Evolutionary conservation across 1,140 invertebrate genomes (phyloP).

Genomic region (Trachymyrmex cornetzi): DNA sequence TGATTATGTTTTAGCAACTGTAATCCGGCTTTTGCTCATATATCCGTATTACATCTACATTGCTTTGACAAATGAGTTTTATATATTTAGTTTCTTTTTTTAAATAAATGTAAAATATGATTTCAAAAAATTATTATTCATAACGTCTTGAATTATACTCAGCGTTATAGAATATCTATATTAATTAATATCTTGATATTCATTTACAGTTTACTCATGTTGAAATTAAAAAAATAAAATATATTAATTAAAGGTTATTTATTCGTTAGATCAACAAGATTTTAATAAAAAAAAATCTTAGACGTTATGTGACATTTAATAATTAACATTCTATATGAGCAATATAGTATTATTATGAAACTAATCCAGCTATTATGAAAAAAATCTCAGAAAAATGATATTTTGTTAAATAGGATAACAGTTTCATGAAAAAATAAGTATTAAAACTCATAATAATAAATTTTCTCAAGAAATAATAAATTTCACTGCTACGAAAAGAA

Average conservation of each 20-base stretch:
- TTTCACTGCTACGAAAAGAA: background rate
- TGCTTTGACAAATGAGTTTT: too few species aligned
- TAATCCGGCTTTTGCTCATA: too few species aligned
- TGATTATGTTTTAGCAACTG: too few species aligned
- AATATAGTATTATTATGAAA: background rate
- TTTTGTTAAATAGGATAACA: background rate
- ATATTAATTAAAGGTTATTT: background rate
- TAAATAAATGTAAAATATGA: too few species aligned
- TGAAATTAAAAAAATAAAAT: background rate
- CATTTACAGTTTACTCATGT: background rate
- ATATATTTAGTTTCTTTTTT: too few species aligned
- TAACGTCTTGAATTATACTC: too few species aligned
- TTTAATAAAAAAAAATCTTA: background rate
- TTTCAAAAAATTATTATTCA: too few species aligned
- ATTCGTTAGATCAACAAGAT: background rate
- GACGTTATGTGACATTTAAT: background rate
- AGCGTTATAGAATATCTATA: background rate
- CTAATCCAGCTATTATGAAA: background rate
- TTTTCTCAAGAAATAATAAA: background rate
- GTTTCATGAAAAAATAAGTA: background rate
- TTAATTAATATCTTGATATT: background rate
- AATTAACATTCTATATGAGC: background rate
- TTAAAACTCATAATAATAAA: background rate
- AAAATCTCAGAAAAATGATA: background rate
- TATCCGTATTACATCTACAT: too few species aligned